Evolutionary conservation across 2,113 vertebrate species (phyloP).

Genomic region (Apteryx mantelli): DNA sequence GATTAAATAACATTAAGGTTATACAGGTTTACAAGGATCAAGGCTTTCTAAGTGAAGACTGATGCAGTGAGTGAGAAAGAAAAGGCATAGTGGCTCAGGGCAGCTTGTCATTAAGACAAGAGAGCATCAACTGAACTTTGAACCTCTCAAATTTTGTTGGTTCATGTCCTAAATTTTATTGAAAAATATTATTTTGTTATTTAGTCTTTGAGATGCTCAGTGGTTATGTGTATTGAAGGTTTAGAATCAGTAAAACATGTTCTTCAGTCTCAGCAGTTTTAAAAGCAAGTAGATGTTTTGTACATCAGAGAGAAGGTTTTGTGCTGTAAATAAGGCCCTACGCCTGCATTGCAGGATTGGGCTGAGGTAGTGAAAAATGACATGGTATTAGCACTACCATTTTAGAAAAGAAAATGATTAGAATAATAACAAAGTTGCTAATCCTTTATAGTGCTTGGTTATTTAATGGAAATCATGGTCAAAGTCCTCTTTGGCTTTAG

Average conservation of each 20-base stretch:
- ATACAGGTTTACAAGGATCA: constrained; percentile 60
- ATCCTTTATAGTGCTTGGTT: not conserved
- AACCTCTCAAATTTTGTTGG: constrained; percentile 7
- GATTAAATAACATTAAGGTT: constrained; percentile 65
- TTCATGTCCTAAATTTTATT: not conserved
- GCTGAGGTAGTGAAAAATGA: not conserved
- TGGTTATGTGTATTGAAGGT: not conserved
- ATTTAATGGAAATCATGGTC: not conserved
- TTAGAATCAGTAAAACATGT: not conserved
- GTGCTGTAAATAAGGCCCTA: not conserved
- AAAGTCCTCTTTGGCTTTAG: not conserved
- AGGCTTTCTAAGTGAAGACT: constrained; percentile 37
- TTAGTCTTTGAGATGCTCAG: not conserved
- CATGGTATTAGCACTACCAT: not conserved
- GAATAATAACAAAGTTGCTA: not conserved
- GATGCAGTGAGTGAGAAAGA: constrained; percentile 5
- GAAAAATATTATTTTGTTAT: not conserved
- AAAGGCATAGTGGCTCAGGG: not conserved
- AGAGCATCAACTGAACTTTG: not conserved
- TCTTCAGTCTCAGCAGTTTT: not conserved
- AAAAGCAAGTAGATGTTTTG: not conserved
- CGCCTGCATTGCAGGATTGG: not conserved
- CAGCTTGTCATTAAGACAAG: constrained; percentile 8
- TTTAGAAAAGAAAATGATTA: not conserved
- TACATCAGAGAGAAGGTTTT: not conserved